Percentiles rank a stretch among this genome's conserved stretches.
These are phyloP conservation scores for Mesitornis unicolor DNA, from an alignment of 2,113 vertebrate species.

Conservation along the genomic window DNA sequence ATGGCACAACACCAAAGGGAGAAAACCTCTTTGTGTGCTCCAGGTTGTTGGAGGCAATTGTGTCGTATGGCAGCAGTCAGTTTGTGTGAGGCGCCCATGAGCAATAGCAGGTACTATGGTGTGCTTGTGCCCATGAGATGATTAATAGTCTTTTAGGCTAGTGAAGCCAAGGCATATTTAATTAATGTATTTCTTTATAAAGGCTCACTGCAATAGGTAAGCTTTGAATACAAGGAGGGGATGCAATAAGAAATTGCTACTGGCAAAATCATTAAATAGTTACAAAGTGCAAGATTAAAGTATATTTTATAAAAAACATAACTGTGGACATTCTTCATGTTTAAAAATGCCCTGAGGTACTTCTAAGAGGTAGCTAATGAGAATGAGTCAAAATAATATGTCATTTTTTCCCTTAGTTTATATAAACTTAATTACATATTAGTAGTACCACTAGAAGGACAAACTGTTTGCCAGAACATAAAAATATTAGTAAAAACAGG, in stretches of 20 bases:
- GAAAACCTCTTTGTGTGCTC: not conserved
- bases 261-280: conserved; percentile 11
- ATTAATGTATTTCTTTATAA: conserved; percentile 18
- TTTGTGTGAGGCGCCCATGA: not conserved
- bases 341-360: not conserved
- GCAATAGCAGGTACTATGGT: not conserved
- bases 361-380: not conserved
- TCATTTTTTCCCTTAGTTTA: not conserved
- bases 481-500: not conserved
- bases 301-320: not conserved
- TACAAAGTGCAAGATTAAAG: not conserved
- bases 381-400: not conserved
- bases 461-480: not conserved
- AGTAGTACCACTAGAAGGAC: not conserved
- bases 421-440: not conserved
- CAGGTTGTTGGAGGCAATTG: not conserved
- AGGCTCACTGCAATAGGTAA: not conserved
- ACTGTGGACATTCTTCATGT: not conserved
- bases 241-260: not conserved
- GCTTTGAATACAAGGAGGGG: not conserved
- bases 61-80: not conserved
- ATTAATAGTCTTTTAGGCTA: conserved; percentile 1
- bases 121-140: not conserved
- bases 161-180: conserved; percentile 5
- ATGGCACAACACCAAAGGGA: not conserved